These are phyloP conservation scores for Copidosoma aretas DNA, from an alignment of 2,888 invertebrate genomes.

Conservation along the genomic window DNA sequence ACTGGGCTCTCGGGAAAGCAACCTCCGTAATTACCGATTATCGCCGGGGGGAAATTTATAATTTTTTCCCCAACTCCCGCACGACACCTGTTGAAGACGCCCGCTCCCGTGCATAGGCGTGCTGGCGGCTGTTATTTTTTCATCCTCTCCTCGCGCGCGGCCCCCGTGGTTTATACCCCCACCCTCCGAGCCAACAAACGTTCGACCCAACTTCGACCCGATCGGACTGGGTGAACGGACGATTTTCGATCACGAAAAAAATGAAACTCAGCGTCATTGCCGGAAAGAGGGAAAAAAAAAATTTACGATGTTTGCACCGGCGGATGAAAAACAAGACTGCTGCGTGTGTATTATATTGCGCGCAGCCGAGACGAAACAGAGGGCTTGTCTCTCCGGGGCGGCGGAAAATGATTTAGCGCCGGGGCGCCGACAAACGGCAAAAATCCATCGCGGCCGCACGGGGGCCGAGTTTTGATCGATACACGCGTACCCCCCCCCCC, in stretches of 20 bases:
- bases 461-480: slow-evolving; percentile 19
- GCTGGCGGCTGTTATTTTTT: not conserved
- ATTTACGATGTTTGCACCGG: no score
- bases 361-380: not conserved
- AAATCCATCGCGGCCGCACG: slow-evolving; percentile 15
- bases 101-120: not conserved
- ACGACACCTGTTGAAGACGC: slow-evolving; percentile 33
- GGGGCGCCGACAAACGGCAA: slow-evolving; percentile 11
- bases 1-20: not conserved
- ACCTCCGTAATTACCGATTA: slow-evolving; percentile 54
- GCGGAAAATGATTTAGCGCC: slow-evolving; percentile 18
- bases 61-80: slow-evolving; percentile 40
- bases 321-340: no score
- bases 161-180: not conserved
- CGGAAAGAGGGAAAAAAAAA: no score
- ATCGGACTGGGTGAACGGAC: not conserved
- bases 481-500: no score
- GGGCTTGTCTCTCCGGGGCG: slow-evolving; percentile 7
- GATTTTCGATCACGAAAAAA: no score
- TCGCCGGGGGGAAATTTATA: slow-evolving; percentile 46
- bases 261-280: no score
- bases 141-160: not conserved
- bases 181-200: not conserved
- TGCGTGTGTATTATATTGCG: not conserved
- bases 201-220: not conserved